These are phyloP conservation scores for Ennomos erosarius DNA, from an alignment of 2,888 invertebrate species.

Conservation along the genomic window DNA sequence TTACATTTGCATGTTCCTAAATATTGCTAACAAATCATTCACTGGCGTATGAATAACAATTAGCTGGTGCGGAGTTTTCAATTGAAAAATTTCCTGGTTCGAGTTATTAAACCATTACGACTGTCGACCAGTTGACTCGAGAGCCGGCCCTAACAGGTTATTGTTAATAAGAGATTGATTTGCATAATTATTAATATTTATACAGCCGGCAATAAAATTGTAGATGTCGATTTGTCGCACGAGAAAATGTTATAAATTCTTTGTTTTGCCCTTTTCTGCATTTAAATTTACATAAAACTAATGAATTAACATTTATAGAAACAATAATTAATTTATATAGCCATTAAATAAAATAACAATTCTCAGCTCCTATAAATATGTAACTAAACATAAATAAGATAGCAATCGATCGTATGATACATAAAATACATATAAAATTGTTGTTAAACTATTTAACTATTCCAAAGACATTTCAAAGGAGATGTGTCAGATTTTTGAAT, in stretches of 20 bases:
- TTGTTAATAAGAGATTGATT: no score
- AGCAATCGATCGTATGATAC: no score
- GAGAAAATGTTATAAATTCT: conserved; percentile 9
- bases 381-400: no score
- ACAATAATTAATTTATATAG: no score
- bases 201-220: conserved; percentile 24
- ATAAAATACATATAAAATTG: no score
- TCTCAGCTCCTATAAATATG: no score
- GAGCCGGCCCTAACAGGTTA: conserved; percentile 43
- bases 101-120: conserved; percentile 41
- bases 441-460: no score
- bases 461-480: no score
- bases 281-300: neutral
- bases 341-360: no score
- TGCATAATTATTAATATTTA: conserved; percentile 49
- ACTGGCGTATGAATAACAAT: conserved; percentile 9
- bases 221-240: conserved; percentile 2
- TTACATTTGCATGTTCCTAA: conserved; percentile 42
- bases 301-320: no score
- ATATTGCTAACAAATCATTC: conserved; percentile 21
- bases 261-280: conserved; percentile 5
- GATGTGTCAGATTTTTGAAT: no score
- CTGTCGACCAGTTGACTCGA: conserved; percentile 44
- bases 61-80: conserved; percentile 19
- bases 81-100: conserved; percentile 46